Conservation (phyloP, 1,140 invertebrate species). For the Periplaneta americana region DNA sequence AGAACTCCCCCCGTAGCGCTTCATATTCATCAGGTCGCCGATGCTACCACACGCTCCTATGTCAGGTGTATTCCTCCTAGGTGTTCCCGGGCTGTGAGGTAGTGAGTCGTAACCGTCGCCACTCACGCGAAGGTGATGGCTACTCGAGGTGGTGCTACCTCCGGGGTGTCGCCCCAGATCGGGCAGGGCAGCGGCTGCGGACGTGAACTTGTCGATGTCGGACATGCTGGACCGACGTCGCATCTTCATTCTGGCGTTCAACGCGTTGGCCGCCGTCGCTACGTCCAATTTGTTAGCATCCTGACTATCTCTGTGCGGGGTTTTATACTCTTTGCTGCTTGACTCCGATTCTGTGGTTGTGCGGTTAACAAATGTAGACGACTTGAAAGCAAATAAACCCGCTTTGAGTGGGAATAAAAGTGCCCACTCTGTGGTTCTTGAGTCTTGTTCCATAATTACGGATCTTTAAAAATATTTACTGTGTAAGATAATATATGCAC, state of each 20-base stretch:
- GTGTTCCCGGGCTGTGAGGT: background rate
- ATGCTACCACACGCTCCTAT: constrained; percentile 53
- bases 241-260: constrained; percentile 41
- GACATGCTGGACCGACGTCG: constrained; percentile 65
- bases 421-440: constrained; percentile 43
- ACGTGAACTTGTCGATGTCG: constrained; percentile 55
- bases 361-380: constrained; percentile 30
- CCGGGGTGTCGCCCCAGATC: background rate
- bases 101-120: background rate
- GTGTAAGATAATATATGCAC: background rate
- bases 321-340: constrained; percentile 31
- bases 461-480: background rate
- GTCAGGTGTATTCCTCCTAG: background rate
- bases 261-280: constrained; percentile 6
- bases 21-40: constrained; percentile 70
- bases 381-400: constrained; percentile 51
- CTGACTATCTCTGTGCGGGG: constrained; percentile 19
- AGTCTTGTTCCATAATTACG: background rate
- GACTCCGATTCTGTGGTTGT: constrained; percentile 22
- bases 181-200: background rate
- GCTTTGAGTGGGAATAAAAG: constrained; percentile 53
- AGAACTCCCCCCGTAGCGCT: constrained; percentile 60
- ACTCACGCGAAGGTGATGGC: background rate
- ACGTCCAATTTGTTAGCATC: constrained; percentile 30
- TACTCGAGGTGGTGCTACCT: background rate